Evolutionary conservation across 2,797 vertebrate species (phyloP).

Genomic region (Streptopelia turtur): DNA sequence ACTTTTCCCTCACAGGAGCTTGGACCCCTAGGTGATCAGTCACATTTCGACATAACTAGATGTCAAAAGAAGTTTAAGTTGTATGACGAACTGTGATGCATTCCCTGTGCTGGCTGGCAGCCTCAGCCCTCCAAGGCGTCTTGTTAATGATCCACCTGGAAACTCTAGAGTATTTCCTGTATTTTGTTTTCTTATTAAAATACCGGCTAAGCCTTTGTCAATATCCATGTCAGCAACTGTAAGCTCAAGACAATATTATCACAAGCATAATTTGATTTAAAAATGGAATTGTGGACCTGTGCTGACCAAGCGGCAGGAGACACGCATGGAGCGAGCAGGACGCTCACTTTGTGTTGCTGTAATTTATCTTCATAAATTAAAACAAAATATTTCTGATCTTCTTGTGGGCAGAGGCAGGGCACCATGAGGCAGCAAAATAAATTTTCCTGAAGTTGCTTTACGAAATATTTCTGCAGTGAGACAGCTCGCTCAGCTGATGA

Average conservation of each 20-base stretch:
- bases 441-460: background rate
- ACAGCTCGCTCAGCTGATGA: background rate
- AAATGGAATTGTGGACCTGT: slow-evolving; percentile 84
- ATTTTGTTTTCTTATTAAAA: slow-evolving; percentile 99
- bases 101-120: slow-evolving; percentile 72
- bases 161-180: slow-evolving; percentile 84
- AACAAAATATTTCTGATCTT: slow-evolving; percentile 17
- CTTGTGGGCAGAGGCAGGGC: background rate
- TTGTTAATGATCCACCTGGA: slow-evolving; percentile 90
- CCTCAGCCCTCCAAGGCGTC: slow-evolving; percentile 79
- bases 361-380: slow-evolving; percentile 47
- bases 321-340: background rate
- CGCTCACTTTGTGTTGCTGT: background rate
- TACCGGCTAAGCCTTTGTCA: slow-evolving; percentile 93
- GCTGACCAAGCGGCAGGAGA: slow-evolving; percentile 82
- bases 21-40: slow-evolving; percentile 89
- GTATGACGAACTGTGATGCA: slow-evolving; percentile 78
- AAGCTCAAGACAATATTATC: slow-evolving; percentile 93
- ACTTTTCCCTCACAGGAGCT: slow-evolving; percentile 86
- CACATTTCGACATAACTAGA: slow-evolving; percentile 89
- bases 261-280: slow-evolving; percentile 92
- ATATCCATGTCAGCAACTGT: slow-evolving; percentile 90
- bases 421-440: background rate
- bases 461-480: background rate
- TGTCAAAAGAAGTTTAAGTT: slow-evolving; percentile 89